Base-by-base conservation (phyloP, 2,797 vertebrate species). In the Chlorospingus semifuscus region DNA sequence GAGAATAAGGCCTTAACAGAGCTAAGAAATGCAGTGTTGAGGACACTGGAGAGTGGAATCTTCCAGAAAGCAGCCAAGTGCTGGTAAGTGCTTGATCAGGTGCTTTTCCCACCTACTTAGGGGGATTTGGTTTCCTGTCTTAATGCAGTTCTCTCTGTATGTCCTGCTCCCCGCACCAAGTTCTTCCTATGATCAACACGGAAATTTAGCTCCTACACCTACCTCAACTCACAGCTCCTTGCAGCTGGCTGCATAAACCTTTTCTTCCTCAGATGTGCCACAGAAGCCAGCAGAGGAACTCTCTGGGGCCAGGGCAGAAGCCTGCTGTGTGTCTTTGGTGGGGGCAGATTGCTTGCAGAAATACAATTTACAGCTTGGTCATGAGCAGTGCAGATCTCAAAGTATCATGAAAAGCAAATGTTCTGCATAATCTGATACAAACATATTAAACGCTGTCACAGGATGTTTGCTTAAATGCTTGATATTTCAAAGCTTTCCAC, bases 401-500 rank as follows among this genome's bases (percentile, higher is more conserved):
- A 93, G 59, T 57, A 69, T 70, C 76, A 36, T 12, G 70, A 86
- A 94, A 89, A 90, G 57, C 13, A 95, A 96, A 94, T 72, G 47
- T 87, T 82, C 66, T 84, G 36, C 2, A 5, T 89, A 89, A 94
- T 79, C 81, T 37, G 75, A 74, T 82, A 37, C 81, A 92, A 92
- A 89, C 23, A 53, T 59, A 90, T 59, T 63, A 50, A 70, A 75
- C 2, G 3, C n/a, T 87, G 29, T 44, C 36, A 76, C 42, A 52
- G 57, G 56, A 52, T 70, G 70, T 84, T 95, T 95, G 81, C 78
- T 79, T 84, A 87, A 96, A 76, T 69, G 72, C 63, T 90, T 92
- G 81, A 8, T 82, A 84, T 93, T 96, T 90, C 74, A 76, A 42
- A 69, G 47, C 63, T 66, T 71, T 69, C 47, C 64, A 52, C 50